phyloP scores from a whole-genome alignment of 2,113 vertebrate genomes.

The Ibidorhyncha struthersii region DNA sequence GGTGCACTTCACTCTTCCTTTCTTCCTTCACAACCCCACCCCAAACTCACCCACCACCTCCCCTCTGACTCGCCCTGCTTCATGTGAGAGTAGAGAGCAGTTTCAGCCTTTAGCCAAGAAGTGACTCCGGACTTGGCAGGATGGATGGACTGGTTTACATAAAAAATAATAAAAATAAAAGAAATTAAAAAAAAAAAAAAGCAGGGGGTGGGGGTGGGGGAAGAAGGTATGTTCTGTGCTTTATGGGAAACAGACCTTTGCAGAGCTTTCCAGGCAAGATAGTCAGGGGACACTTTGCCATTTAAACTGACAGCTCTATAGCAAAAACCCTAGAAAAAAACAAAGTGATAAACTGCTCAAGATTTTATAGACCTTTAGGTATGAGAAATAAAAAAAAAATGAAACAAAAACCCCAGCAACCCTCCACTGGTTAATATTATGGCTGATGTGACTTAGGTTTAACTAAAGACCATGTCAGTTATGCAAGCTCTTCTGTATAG shows the following conservation, averaged over 20 bases:
- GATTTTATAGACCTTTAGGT: background rate
- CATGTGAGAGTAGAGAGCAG: background rate
- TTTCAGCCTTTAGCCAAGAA: background rate
- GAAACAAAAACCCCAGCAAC: background rate
- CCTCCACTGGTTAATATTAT: background rate
- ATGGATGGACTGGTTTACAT: background rate
- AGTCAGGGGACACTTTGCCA: background rate
- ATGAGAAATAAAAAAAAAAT: background rate
- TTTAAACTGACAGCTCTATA: background rate
- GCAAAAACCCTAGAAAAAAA: background rate
- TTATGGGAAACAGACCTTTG: background rate
- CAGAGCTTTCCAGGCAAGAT: background rate
- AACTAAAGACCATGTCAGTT: background rate
- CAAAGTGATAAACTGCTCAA: background rate
- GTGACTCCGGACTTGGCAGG: background rate
- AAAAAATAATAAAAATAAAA: background rate
- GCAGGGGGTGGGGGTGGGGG: fast-evolving
- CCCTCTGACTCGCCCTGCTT: background rate
- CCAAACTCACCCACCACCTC: background rate
- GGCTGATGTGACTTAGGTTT: background rate
- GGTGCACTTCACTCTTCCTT: background rate
- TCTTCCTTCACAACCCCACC: background rate
- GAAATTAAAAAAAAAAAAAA: background rate
- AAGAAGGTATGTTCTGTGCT: background rate
- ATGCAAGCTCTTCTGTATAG: background rate